Conservation (phyloP, 2,888 invertebrate species). For the Liopterus haemorrhoidalis region DNA sequence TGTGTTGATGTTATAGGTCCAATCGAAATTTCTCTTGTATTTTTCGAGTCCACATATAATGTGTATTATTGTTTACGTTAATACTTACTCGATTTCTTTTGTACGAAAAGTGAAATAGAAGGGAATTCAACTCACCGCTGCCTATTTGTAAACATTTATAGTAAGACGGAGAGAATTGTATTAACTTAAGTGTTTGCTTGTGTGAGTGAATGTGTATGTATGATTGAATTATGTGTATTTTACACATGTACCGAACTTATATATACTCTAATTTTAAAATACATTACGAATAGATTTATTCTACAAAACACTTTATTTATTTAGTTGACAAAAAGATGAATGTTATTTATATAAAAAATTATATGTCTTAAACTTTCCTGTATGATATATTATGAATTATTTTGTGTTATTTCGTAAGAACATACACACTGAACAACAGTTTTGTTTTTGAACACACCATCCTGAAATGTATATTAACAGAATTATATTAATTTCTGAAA, state of each 20-base stretch:
- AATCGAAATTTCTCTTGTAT: no score
- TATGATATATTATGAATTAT: background rate
- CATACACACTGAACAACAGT: no score
- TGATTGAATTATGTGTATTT: slow-evolving; percentile 1
- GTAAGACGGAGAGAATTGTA: no score
- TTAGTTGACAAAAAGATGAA: background rate
- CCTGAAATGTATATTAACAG: no score
- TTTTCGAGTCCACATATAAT: no score
- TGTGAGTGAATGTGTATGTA: slow-evolving; percentile 21
- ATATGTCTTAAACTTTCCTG: background rate
- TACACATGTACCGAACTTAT: background rate
- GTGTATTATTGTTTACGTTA: no score
- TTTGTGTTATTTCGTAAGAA: background rate
- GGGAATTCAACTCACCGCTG: no score
- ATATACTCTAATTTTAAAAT: background rate
- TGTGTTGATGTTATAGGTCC: no score
- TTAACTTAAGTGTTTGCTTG: slow-evolving; percentile 19
- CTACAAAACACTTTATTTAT: background rate
- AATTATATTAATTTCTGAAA: background rate
- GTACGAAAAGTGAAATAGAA: no score
- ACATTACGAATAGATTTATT: background rate
- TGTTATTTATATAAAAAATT: background rate
- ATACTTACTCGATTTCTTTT: no score
- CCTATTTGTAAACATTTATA: no score
- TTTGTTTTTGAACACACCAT: no score